Percentiles rank a stretch among this genome's conserved stretches.
Conservation (phyloP, 2,797 vertebrate species). For the Pseudomugil gertrudae region DNA sequence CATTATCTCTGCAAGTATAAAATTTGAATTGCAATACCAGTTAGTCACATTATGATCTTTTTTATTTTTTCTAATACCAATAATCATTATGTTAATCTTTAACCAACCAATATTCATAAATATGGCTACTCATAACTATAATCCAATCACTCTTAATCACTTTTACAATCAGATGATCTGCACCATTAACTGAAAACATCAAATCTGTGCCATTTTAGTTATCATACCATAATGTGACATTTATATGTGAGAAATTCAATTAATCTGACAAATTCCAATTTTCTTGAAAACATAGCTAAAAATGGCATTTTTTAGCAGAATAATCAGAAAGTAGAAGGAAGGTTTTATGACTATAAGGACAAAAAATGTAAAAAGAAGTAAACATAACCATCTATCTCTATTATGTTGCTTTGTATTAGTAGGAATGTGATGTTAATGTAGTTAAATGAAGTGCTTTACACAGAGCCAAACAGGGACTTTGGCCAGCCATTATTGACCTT, state of each 20-base stretch:
- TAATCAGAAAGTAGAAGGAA: background rate
- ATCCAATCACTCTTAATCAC: conserved; percentile 7
- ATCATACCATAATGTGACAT: background rate
- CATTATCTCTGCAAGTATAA: background rate
- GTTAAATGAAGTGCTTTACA: background rate
- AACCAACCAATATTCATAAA: conserved; percentile 9
- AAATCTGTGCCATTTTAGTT: background rate
- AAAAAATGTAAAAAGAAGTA: too few relatives aligned
- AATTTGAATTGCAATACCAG: background rate
- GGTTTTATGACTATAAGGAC: background rate
- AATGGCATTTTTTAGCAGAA: background rate
- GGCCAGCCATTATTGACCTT: conserved; percentile 13
- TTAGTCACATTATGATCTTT: background rate
- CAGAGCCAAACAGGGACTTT: background rate
- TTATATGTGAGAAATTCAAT: background rate
- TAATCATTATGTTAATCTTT: conserved; percentile 4
- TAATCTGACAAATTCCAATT: conserved; percentile 1
- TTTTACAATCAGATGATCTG: conserved; percentile 2
- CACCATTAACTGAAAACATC: conserved; percentile 1
- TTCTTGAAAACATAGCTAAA: background rate
- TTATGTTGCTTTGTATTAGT: background rate
- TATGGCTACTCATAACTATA: conserved; percentile 6
- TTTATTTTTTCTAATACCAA: conserved; percentile 1
- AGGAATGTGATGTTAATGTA: conserved; percentile 2
- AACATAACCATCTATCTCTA: too few relatives aligned